These are phyloP conservation scores for Zophobas morio DNA, from an alignment of 1,140 invertebrate genomes.

Conservation along the genomic window DNA sequence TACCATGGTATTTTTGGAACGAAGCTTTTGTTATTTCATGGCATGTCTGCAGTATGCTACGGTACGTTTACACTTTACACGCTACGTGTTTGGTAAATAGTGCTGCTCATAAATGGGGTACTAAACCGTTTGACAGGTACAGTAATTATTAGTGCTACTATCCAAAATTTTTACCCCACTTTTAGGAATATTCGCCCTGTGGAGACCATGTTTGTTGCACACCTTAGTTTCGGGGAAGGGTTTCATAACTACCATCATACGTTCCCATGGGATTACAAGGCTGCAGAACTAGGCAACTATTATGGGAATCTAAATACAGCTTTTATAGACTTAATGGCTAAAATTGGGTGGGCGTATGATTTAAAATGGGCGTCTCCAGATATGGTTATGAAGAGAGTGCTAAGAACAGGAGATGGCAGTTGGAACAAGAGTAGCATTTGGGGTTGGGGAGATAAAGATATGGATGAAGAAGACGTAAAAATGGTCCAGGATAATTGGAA, in stretches of 20 bases:
- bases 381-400: slow-evolving; percentile 74
- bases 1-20: slow-evolving; percentile 72
- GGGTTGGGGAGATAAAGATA: slow-evolving; percentile 73
- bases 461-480: slow-evolving; percentile 58
- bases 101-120: slow-evolving; percentile 26
- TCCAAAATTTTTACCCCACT: background rate
- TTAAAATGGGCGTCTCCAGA: slow-evolving; percentile 80
- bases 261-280: slow-evolving; percentile 81
- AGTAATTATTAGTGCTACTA: slow-evolving; percentile 66
- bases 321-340: slow-evolving; percentile 85
- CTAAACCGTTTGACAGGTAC: slow-evolving; percentile 79
- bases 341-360: slow-evolving; percentile 81
- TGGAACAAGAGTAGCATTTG: slow-evolving; percentile 66
- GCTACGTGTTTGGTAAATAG: slow-evolving; percentile 73
- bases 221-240: slow-evolving; percentile 74
- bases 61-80: slow-evolving; percentile 74
- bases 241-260: slow-evolving; percentile 89
- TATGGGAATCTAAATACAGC: slow-evolving; percentile 83
- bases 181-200: slow-evolving; percentile 72
- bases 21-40: slow-evolving; percentile 72
- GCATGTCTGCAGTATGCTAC: slow-evolving; percentile 70
- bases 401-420: slow-evolving; percentile 78
- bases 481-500: too few relatives aligned
- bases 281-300: slow-evolving; percentile 76
- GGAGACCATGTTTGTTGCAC: slow-evolving; percentile 71